A percentile compares a stretch with the other conserved stretches of the same genome.
Evolutionary conservation across 2,113 vertebrate genomes (phyloP).

Genomic region (Microtus montanus): DNA sequence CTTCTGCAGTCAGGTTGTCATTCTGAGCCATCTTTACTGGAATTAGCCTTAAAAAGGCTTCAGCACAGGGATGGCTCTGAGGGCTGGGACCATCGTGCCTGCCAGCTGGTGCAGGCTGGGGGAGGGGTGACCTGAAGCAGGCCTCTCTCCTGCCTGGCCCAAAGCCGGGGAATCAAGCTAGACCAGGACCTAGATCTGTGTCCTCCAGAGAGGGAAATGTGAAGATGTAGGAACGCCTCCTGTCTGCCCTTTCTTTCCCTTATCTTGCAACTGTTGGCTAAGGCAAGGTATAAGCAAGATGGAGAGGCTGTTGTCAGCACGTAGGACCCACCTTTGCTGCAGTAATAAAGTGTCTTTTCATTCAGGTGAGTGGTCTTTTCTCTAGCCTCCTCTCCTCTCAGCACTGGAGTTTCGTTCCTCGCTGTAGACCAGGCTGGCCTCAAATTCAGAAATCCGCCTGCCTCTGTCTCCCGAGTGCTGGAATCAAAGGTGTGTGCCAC

Average conservation of each 20-base stretch:
- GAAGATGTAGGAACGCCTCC: background rate
- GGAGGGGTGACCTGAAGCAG: background rate
- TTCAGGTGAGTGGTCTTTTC: background rate
- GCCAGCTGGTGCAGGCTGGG: background rate
- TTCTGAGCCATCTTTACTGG: background rate
- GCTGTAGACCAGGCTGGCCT: background rate
- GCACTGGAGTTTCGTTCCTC: too few species aligned
- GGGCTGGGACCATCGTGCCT: background rate
- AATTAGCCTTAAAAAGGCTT: background rate
- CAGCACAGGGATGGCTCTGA: background rate
- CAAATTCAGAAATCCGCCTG: background rate
- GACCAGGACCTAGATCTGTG: rapidly evolving
- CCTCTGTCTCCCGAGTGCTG: background rate
- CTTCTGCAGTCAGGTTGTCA: background rate
- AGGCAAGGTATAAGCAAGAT: background rate
- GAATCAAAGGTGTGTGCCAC: background rate
- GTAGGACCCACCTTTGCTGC: background rate
- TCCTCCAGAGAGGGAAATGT: background rate
- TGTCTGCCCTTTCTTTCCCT: background rate
- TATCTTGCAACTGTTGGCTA: background rate
- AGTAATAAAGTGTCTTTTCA: background rate
- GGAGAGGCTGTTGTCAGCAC: background rate
- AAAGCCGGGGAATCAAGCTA: background rate
- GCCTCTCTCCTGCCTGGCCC: background rate
- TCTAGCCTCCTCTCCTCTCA: background rate